Evolutionary conservation across 2,888 invertebrate species (phyloP), one percentile per base, ranked within the genome.

Genomic region (Panzeria rudis): DNA sequence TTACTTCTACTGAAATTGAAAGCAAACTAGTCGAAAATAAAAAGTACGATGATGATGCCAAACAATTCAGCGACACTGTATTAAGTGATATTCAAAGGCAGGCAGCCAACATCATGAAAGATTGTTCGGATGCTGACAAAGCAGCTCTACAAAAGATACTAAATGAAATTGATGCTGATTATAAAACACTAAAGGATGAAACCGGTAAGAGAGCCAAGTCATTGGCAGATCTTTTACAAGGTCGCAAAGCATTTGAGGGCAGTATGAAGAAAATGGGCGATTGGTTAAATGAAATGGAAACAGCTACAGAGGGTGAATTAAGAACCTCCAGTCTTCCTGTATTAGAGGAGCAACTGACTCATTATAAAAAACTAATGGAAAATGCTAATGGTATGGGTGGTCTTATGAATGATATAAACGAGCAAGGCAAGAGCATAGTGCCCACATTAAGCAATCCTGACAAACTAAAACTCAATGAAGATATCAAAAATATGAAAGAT

Each of bases 241-340:
- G 96, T 15, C 94, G 98, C 83, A 96, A 95, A 89, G 94, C 96
- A 62, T 97, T 97, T 88, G 98, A 98, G 92, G 94, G 94, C 56
- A 96, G 97, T 83, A 94, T 97, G 64, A 96, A 96, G 79, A 95
- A 95, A 89, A 96, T 97, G 90, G 95, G 96, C 86, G 95, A 96
- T 88, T 98, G 98, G 98, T 93, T 98, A 50, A 96, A 97, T 87
- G 97, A 98, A 93, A 97, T 97, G 35, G 98, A 98, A 92, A 96
- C 97, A 0, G 96, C 97, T 3, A 96, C 97, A 1, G 95, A 96
- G 11, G 95, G 96, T 41, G 97, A 97, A 89, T 93, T 98, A 4
- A 94, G 97, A 56, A 95, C 96, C 23, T 95, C 97, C 0, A 97
- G 95, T 89, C 93, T 97, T 23, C 97, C 97, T 87, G 94, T 97